Base-by-base conservation (phyloP, 2,888 invertebrate species). In the Diaphora mendica region DNA sequence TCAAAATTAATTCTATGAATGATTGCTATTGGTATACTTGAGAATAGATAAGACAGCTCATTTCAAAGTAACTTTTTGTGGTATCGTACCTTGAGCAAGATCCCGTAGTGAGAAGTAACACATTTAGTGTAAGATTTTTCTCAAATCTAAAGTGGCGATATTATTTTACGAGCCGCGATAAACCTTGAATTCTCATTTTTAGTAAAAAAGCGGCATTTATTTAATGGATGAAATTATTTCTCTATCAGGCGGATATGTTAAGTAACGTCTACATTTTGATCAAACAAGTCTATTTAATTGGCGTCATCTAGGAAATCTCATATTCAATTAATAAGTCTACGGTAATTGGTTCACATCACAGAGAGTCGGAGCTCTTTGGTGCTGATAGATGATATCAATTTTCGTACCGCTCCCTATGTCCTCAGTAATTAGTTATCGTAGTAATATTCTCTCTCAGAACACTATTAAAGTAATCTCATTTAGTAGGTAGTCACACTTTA, bases 1-100 rank as follows among this genome's bases (percentile, higher is more conserved):
- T 94, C 93, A 85, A 93, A 92, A 92, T 91, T 93, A 94, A 94
- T 94, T 88, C 91, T 92, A 92, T 93, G 93, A 95, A 91, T 93
- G 93, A 94, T 94, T 90, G 89, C 87, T 83, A 83, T 87, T 87
- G 85, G 87, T 83, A 82, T 86, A 87, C 88, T 87, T 88, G 88
- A 85, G 87, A 86, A 85, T 44, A 84, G 93, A 93, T 93, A 91
- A 87, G 82, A 73, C 9, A 73, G 72, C 76, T 85, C 82, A 86
- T 86, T 88, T 84, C 70, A 64, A 76, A 80, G 77, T 83, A 85
- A 85, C 85, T 88, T 87, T 86, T 78, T 73, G 71, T 70, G 72
- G 72, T 69, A 75, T 64, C 77, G 74, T 77, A 68, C 77, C 78
- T 78, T 79, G 77, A 70, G 55, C 68, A 44, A 59, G 83, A 78